Evolutionary conservation across 1,140 invertebrate species (phyloP), one percentile per base, ranked within the genome.

Genomic region (Lepidotrigona ventralis): DNA sequence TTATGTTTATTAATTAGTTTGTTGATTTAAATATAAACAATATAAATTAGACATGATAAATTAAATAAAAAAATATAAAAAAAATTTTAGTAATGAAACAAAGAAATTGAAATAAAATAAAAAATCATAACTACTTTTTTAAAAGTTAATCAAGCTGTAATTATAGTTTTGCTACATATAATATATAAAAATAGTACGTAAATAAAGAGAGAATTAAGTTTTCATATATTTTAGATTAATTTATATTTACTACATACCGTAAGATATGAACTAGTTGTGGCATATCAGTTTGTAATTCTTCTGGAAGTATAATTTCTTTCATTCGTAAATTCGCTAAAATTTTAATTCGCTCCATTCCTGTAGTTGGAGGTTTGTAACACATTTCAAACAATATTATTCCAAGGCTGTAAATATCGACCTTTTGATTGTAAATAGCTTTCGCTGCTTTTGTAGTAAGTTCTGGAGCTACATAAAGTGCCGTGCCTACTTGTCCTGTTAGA

Each of bases 301-400:
- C 88, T 29, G 97, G 97, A 60, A 99, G 95, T 29, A 95, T 91
- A 64, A 98, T 96, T 63, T 97, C 95, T 82, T 95, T 94, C 11
- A 92, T 94, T 58, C 98, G 93, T 29, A 99, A 89, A 86, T 96
- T 95, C 51, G 95, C 94, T 29, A 99, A 94, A 26, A 98, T 95
- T 90, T 96, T 96, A 53, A 97, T 96, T 83, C 98, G 95, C 93
- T 99, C 99, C 97, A 99, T 99, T 54, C 95, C 96, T 0, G 98
- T 99, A 1, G 93, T 92, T 39, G 98, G 94, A 69, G 96, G 96
- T 17, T 91, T 92, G 91, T 98, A 97, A 89, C 97, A 98, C 99
- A 99, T 99, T 95, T 99, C 98, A 92, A 98, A 98, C 76, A 98
- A 95, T 80, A 98, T 98, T n/a, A 99, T 97, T 21, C 98, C 98